phyloP scores from a whole-genome alignment of 2,797 vertebrate species.

The Phoebastria nigripes region DNA sequence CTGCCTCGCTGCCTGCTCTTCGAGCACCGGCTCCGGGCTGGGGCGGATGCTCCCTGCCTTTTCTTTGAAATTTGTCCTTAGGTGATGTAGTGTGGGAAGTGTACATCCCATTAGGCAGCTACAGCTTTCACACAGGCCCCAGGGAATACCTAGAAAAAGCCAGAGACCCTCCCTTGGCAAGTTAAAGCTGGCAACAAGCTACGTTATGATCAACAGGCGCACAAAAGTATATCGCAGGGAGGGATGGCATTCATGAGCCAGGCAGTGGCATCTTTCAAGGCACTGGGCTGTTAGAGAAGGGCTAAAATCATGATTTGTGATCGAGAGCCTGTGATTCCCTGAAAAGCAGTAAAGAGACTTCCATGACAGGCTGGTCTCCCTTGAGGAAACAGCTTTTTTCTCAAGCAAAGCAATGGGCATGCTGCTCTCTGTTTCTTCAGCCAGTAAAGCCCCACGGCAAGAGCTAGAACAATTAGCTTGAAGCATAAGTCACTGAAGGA shows the following conservation, averaged over 20 bases:
- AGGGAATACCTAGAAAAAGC: neutral
- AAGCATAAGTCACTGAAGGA: neutral
- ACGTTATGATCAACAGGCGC: neutral
- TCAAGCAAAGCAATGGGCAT: neutral
- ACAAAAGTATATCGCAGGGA: fast-evolving
- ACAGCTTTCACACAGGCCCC: neutral
- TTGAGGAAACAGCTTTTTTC: neutral
- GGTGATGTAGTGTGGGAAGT: neutral
- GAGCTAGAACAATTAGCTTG: neutral
- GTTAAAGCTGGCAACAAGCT: neutral
- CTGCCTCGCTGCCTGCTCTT: neutral
- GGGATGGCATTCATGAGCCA: neutral
- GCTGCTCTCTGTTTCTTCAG: neutral
- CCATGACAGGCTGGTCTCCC: fast-evolving
- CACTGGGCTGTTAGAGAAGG: neutral
- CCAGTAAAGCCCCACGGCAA: neutral
- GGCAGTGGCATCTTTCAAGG: neutral
- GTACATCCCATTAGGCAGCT: neutral
- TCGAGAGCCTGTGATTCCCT: neutral
- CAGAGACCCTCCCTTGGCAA: neutral
- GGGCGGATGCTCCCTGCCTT: neutral
- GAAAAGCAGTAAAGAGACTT: neutral
- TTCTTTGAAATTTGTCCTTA: neutral
- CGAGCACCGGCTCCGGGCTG: neutral
- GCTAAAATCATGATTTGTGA: neutral